These are phyloP conservation scores for Latrodectus hesperus DNA, from an alignment of 2,888 invertebrate genomes.

Conservation along the genomic window DNA sequence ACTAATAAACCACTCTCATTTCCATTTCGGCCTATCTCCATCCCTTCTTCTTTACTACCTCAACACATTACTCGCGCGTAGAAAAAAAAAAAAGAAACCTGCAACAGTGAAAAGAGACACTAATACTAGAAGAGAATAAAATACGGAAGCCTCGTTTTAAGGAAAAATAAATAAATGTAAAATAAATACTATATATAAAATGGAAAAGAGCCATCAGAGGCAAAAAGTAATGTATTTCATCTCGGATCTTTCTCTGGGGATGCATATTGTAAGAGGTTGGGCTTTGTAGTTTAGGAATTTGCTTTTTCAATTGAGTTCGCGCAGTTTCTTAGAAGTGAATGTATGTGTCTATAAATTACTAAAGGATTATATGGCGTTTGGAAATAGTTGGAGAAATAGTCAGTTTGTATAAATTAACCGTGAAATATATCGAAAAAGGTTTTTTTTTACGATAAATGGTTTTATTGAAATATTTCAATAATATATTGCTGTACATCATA, in stretches of 20 bases:
- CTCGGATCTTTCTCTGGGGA: constrained; percentile 39
- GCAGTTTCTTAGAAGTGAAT: constrained; percentile 1
- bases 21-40: constrained; percentile 31
- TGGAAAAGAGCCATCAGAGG: constrained; percentile 57
- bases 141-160: constrained; percentile 39
- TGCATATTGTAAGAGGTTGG: constrained; percentile 54
- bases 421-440: too few relatives aligned
- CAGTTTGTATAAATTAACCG: too few relatives aligned
- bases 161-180: constrained; percentile 58
- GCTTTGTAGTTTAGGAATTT: constrained; percentile 31
- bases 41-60: constrained; percentile 12
- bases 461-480: too few relatives aligned
- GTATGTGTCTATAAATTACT: constrained; percentile 33
- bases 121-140: constrained; percentile 59
- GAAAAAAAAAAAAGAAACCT: not conserved
- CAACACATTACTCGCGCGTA: constrained; percentile 9
- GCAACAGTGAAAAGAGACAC: constrained; percentile 12
- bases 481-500: too few relatives aligned
- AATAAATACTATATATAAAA: constrained; percentile 57
- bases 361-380: not conserved
- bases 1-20: constrained; percentile 58
- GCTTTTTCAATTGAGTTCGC: constrained; percentile 49
- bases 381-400: too few relatives aligned
- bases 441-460: too few relatives aligned
- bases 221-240: constrained; percentile 51